phyloP scores from a whole-genome alignment of 2,888 invertebrate genomes.

The Lordiphosa andalusiaca region DNA sequence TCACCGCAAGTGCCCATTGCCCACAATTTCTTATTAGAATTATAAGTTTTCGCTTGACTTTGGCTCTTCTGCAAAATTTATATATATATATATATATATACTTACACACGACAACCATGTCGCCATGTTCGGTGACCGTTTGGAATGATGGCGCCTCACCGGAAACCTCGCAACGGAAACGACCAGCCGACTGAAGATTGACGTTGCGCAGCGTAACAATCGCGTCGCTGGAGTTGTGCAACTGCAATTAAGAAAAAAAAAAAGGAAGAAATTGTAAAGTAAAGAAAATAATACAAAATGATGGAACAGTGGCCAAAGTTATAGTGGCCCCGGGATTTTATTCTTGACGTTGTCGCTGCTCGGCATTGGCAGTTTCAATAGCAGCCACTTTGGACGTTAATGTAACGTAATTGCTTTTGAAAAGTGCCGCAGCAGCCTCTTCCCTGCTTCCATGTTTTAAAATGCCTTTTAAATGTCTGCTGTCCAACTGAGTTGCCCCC shows the following conservation, averaged over 20 bases:
- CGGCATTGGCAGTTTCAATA: slow-evolving; percentile 46
- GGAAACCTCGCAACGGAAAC: slow-evolving; percentile 86
- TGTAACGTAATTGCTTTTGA: slow-evolving; percentile 69
- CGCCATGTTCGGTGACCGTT: slow-evolving; percentile 85
- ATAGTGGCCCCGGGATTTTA: neutral
- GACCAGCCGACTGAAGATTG: slow-evolving; percentile 84
- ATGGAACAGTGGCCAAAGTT: slow-evolving; percentile 18
- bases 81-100: slow-evolving; percentile 61
- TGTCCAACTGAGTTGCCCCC: slow-evolving; percentile 9
- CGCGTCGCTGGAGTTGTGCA: slow-evolving; percentile 85
- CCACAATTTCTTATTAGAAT: slow-evolving; percentile 59
- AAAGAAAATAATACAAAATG: slow-evolving; percentile 34
- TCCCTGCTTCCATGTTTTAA: neutral
- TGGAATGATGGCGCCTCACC: slow-evolving; percentile 87
- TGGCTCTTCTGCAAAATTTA: neutral
- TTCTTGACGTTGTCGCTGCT: slow-evolving; percentile 24
- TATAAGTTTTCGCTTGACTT: slow-evolving; percentile 52
- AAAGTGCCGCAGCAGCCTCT: slow-evolving; percentile 30
- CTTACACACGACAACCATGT: slow-evolving; percentile 87
- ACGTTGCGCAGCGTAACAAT: slow-evolving; percentile 85
- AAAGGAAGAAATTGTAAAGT: slow-evolving; percentile 15
- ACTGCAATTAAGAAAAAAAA: slow-evolving; percentile 80
- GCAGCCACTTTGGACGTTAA: slow-evolving; percentile 66
- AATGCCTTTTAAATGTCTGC: slow-evolving; percentile 40
- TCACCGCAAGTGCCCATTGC: slow-evolving; percentile 24